Conservation (phyloP, 2,888 invertebrate species). For the Callosobruchus maculatus region DNA sequence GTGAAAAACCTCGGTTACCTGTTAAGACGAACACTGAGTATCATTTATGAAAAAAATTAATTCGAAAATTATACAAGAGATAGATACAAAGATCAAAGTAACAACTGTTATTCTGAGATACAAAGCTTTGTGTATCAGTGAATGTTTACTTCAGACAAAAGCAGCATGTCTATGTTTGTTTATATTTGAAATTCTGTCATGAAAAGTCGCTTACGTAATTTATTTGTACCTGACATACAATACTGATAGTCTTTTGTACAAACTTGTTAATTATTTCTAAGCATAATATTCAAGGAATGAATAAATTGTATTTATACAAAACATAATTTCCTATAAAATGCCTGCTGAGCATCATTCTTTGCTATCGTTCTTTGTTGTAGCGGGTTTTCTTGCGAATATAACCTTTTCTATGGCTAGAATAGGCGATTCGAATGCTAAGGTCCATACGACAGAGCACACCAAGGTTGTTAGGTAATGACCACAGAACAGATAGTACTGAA, state of each 20-base stretch:
- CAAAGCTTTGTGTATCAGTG: too few species aligned
- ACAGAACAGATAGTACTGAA: constrained; percentile 47
- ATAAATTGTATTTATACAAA: neutral
- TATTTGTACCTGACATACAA: neutral
- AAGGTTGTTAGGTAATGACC: constrained; percentile 47
- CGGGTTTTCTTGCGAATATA: neutral
- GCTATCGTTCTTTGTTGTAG: neutral
- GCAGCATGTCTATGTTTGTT: neutral
- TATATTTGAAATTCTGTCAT: neutral
- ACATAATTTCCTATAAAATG: neutral
- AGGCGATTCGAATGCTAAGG: constrained; percentile 52
- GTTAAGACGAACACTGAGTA: too few species aligned
- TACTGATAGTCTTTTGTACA: neutral
- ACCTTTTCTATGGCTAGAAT: constrained; percentile 48
- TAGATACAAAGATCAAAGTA: too few species aligned
- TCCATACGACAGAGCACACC: constrained; percentile 45
- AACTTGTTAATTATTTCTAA: neutral
- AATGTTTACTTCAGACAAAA: too few species aligned
- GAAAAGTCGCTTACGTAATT: neutral
- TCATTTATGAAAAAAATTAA: too few species aligned
- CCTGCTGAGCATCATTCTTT: neutral
- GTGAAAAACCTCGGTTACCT: too few species aligned
- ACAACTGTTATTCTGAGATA: too few species aligned
- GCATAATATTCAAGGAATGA: neutral
- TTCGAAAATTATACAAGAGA: too few species aligned